phyloP scores from a whole-genome alignment of 2,113 vertebrate genomes.

The Delphinapterus leucas region DNA sequence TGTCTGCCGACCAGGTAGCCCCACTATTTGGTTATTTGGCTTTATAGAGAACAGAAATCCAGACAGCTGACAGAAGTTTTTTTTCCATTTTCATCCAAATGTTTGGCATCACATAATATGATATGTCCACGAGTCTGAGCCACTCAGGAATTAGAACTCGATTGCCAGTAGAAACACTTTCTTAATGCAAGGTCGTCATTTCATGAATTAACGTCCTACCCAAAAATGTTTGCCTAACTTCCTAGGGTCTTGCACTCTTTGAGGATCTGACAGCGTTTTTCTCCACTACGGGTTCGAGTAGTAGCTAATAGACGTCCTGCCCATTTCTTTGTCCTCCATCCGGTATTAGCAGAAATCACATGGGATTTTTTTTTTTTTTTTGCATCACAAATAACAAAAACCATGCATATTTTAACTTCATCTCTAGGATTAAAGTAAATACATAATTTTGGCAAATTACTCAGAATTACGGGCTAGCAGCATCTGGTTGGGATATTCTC shows the following conservation, averaged over 20 bases:
- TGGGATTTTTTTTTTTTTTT: constrained; percentile 44
- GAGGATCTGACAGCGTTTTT: not conserved
- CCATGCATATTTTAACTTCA: constrained; percentile 81
- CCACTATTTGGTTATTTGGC: not conserved
- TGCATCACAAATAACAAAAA: constrained; percentile 83
- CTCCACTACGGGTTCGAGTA: not conserved
- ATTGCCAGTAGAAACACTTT: not conserved
- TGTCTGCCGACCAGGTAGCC: not conserved
- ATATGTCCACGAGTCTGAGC: not conserved
- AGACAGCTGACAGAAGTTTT: not conserved
- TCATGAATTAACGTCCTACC: not conserved
- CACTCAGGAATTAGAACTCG: not conserved
- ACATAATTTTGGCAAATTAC: constrained; percentile 87
- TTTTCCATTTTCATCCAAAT: constrained; percentile 35
- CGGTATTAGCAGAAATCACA: constrained; percentile 69
- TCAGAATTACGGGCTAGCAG: constrained; percentile 84
- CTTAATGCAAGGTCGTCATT: not conserved
- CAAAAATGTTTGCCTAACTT: not conserved
- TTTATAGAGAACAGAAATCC: constrained; percentile 1
- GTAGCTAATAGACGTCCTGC: constrained; percentile 46
- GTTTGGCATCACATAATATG: constrained; percentile 28
- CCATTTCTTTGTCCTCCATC: constrained; percentile 67
- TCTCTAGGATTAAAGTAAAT: constrained; percentile 85
- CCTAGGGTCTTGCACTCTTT: not conserved
- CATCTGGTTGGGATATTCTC: constrained; percentile 88